Conservation (phyloP, 2,113 vertebrate species). For the Apaloderma vittatum region DNA sequence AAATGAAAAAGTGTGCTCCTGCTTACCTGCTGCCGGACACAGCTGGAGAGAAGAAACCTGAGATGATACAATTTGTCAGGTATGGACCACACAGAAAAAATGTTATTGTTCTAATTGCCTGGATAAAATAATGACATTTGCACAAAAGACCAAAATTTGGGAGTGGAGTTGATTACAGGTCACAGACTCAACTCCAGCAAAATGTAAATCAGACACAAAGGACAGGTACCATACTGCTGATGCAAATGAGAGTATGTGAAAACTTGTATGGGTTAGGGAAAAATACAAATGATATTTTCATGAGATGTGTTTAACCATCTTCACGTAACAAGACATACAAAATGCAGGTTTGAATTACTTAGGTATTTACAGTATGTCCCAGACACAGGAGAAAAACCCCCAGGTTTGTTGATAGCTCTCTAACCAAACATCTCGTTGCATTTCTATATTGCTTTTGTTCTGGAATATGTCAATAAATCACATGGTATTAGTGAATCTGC, state of each 20-base stretch:
- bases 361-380: background rate
- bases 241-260: background rate
- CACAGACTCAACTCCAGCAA: background rate
- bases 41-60: background rate
- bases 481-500: background rate
- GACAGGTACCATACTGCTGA: background rate
- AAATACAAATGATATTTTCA: background rate
- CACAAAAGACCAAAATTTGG: background rate
- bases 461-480: background rate
- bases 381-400: background rate
- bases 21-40: background rate
- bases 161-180: background rate
- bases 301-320: background rate
- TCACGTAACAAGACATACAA: background rate
- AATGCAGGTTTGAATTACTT: background rate
- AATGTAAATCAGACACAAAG: background rate
- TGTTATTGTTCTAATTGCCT: background rate
- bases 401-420: background rate
- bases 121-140: background rate
- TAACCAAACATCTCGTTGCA: background rate
- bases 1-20: rapidly evolving
- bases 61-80: background rate
- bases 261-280: background rate
- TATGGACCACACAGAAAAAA: background rate
- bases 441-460: background rate